Evolutionary conservation across 2,888 invertebrate genomes (phyloP), one percentile per base, ranked within the genome.

Genomic region (Cheilosia urbana): DNA sequence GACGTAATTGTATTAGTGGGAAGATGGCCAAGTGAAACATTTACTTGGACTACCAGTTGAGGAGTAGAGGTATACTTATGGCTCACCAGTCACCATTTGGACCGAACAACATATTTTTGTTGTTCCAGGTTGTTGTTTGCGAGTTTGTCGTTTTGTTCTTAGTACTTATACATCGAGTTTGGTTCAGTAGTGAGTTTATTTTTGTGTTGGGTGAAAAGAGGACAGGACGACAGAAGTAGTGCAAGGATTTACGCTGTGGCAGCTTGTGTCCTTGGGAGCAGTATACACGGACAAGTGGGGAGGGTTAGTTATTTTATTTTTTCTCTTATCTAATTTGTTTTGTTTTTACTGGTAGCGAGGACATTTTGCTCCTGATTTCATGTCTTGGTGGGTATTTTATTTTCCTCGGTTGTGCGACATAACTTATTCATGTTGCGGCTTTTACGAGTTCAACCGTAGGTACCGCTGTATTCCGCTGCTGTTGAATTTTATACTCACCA

Each of bases 1-100:
- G 85, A 85, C 80, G 71, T 85, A 85, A 85, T 85, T 85, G 85
- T 85, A 80, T 80, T 85, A 85, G 85, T 85, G 80, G 85, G 85
- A 85, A 80, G 80, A 72, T 72, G 85, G 85, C 85, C 80, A 85
- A 85, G 85, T 85, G 72, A 85, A 85, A 85, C 80, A 85, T 85
- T 85, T 85, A 85, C 85, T 85, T 80, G 69, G 66, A 57, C 19
- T 55, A 57, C 42, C 27, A 57, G 55, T 40, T 73, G n/a, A 21
- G 42, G 49, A 34, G 49, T 40, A 21, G 47, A 37, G 21, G 47
- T 45, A 62, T 37, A 60, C 30, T 9, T 30, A 62, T 69, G 58
- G 45, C 55, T 66, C 71, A 82, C 71, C 63, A 68, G 47, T 66
- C 71, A 82, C 71, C 63, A 68, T 65, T 83, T 55, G 76, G 49